Conservation (phyloP, 2,797 vertebrate genomes). For the Peromyscus eremicus region DNA sequence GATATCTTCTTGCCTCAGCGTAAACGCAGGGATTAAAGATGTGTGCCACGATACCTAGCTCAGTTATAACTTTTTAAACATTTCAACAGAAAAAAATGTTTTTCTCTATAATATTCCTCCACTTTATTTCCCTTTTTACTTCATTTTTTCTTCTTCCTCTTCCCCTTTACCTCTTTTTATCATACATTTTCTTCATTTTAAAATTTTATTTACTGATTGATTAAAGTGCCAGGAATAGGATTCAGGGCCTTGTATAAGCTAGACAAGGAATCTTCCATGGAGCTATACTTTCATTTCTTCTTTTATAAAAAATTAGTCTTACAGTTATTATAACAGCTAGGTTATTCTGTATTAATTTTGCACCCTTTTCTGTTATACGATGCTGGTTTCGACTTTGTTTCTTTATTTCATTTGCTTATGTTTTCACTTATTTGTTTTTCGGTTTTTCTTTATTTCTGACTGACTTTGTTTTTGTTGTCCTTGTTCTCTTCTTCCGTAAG, state of each 20-base stretch:
- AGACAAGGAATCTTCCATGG: neutral
- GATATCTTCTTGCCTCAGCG: neutral
- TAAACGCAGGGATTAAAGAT: neutral
- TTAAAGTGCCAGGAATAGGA: neutral
- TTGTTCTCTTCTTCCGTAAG: neutral
- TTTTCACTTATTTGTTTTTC: neutral
- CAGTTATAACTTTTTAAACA: neutral
- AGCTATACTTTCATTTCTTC: neutral
- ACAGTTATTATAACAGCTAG: neutral
- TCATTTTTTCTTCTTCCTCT: neutral
- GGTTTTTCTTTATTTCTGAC: neutral
- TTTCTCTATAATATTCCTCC: neutral
- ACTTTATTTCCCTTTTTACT: neutral
- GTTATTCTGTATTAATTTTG: neutral
- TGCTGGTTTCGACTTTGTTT: neutral
- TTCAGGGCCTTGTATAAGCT: neutral
- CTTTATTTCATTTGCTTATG: neutral
- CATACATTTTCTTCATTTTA: neutral
- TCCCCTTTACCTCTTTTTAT: neutral
- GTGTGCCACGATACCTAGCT: neutral
- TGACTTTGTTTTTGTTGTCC: neutral
- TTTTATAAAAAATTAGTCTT: neutral
- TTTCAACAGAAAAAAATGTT: neutral
- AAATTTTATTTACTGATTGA: neutral
- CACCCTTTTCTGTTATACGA: neutral